Base-by-base conservation (phyloP, 1,140 invertebrate genomes). In the Anoplolepis gracilipes region DNA sequence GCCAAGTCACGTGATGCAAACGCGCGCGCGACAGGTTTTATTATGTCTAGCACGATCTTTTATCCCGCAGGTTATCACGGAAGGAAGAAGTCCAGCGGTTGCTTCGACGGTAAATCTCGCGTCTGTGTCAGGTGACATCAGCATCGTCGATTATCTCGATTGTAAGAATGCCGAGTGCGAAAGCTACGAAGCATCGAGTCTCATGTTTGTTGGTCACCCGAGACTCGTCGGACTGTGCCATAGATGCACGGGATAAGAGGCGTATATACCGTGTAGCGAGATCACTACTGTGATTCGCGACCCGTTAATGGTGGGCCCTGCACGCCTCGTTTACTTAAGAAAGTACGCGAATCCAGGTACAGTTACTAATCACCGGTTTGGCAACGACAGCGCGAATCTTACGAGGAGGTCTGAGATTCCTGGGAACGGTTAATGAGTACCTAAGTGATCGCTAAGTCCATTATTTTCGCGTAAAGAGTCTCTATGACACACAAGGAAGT, bases 251-350 rank as follows among this genome's bases (percentile, higher is more conserved):
- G 49, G 65, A 82, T 82, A 82, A 82, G 13, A 13, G 8, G 13
- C 39, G 8, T 78, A 53, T n/a, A 46, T 57, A 53, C 19, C 16
- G 65, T 36, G 53, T n/a, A 57, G 36, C 77, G 22, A 81, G 65
- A 81, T 79, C 77, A 57, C 77, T 42, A 42, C 59, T 39, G 75
- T 46, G 75, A 77, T 81, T 57, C 78, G 65, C 33, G 49, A 72
- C 25, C 67, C 65, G 65, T 82, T 82, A 82, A 82, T 57, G 53
- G 36, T 8, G 36, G 25, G 22, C 53, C 19, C 53, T 57, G 78
- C 53, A 72, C 67, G 78, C 78, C 67, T 82, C 77, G 77, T 82
- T 82, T 82, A 25, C 65, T 82, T 72, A 42, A 46, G 33, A 82
- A 46, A 72, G 36, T 59, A 82, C 65, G 25, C 28, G 36, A 72